Base-by-base conservation (phyloP, 2,113 vertebrate genomes). In the Morone saxatilis region DNA sequence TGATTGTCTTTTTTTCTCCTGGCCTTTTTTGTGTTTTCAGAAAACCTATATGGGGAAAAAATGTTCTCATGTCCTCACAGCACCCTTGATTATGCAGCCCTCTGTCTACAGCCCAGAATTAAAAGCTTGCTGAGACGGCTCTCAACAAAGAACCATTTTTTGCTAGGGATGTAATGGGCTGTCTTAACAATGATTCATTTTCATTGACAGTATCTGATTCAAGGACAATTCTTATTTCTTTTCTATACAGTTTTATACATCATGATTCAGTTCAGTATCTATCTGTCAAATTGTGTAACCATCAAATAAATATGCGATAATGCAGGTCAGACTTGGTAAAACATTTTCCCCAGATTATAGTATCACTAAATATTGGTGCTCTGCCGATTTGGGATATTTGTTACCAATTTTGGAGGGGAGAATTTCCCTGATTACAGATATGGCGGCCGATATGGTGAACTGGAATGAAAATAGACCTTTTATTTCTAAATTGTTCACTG, bases 101-200 rank as follows among this genome's bases (percentile, higher is more conserved):
- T 83, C 45, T 77, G 31, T 77, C 54, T 25, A 14, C 43, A 65
- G 43, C 20, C 19, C 19, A 40, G 43, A n/a, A 77, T 76, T 62
- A 38, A 66, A 69, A 48, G 48, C 48, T 38, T 51, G 10, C 66
- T 19, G 66, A 66, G 40, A 62, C 3, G 0, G 40, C 72, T 61
- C 48, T 47, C n/a, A 76, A 0, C 41, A 71, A 25, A 76, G 50
- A 70, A 45, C 48, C 11, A 12, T 78, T 72, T 0, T 40, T 45
- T 19, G 16, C 40, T 25, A 12, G 12, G 5, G 17, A 11, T 60
- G 7, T 38, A 25, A 69, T 48, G 41, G 11, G 19, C 31, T 73
- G 6, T 38, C 43, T 51, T 48, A n/a, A 47, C 36, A 56, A 0
- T 14, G 17, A 59, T 65, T 75, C 16, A 25, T 5, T 72, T 62